Percentiles rank a stretch among this genome's conserved stretches.
phyloP scores from a whole-genome alignment of 2,797 vertebrate species.

The Crax fasciolata region DNA sequence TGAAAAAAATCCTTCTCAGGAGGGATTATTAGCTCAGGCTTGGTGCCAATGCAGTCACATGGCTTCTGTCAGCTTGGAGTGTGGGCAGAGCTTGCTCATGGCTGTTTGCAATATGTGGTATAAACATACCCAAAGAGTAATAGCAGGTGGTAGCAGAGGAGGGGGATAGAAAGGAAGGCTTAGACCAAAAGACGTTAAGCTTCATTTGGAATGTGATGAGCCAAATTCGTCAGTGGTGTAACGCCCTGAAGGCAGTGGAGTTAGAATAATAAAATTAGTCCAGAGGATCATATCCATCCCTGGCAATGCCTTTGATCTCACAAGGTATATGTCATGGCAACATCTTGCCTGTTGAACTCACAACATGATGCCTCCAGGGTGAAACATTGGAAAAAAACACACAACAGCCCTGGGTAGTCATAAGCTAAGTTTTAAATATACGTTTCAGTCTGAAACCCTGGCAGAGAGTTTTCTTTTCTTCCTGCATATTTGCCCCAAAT shows the following conservation, averaged over 20 bases:
- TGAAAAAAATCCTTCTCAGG: conserved; percentile 35
- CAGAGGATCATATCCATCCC: conserved; percentile 10
- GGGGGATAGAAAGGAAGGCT: conserved; percentile 53
- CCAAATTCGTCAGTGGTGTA: conserved; percentile 61
- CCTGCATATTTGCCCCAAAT: conserved; percentile 38
- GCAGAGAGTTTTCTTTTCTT: conserved; percentile 27
- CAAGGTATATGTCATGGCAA: conserved; percentile 52
- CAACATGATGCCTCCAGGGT: conserved; percentile 10
- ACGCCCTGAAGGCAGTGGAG: conserved; percentile 58
- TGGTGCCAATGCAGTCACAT: conserved; percentile 60
- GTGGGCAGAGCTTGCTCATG: conserved; percentile 74
- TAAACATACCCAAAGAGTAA: conserved; percentile 72
- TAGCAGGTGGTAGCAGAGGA: conserved; percentile 75
- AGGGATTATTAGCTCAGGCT: conserved; percentile 67
- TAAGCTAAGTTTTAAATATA: conserved; percentile 12
- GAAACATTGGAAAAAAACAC: background rate
- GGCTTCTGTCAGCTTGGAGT: conserved; percentile 66
- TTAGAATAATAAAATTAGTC: conserved; percentile 67
- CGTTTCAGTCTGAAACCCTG: conserved; percentile 25
- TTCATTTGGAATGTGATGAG: conserved; percentile 63
- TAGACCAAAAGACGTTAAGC: conserved; percentile 74
- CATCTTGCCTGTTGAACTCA: conserved; percentile 30
- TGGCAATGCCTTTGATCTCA: conserved; percentile 62
- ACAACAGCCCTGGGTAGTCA: conserved; percentile 16
- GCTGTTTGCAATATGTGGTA: conserved; percentile 72